These are phyloP conservation scores for Chaenodraco wilsoni DNA, from an alignment of 2,797 vertebrate genomes.

Conservation along the genomic window DNA sequence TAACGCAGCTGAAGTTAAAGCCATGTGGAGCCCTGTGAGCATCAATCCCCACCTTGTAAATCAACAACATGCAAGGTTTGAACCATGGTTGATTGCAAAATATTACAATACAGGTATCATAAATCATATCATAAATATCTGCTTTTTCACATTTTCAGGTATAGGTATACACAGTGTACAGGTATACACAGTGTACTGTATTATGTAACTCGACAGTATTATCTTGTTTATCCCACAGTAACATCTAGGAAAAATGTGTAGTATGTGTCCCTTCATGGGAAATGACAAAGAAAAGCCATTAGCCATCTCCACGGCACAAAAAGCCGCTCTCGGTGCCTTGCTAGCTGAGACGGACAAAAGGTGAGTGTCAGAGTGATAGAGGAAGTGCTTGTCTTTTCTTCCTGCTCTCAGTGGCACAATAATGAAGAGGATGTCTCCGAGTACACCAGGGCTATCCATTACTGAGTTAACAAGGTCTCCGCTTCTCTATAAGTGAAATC, in stretches of 20 bases:
- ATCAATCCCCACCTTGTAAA: background rate
- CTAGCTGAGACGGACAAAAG: slow-evolving; percentile 73
- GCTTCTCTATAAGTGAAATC: slow-evolving; percentile 70
- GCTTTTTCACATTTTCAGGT: background rate
- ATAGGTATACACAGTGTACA: too few relatives aligned
- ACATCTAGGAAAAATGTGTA: slow-evolving; percentile 42
- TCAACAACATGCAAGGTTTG: background rate
- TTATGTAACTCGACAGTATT: slow-evolving; percentile 2
- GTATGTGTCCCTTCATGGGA: slow-evolving; percentile 86
- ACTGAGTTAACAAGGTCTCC: slow-evolving; percentile 77
- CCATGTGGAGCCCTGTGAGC: background rate
- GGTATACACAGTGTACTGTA: background rate
- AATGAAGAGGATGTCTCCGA: slow-evolving; percentile 76
- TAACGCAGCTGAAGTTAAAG: slow-evolving; percentile 4
- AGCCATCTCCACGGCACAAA: slow-evolving; percentile 50
- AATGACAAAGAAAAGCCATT: slow-evolving; percentile 77
- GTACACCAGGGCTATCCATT: slow-evolving; percentile 81
- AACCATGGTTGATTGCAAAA: background rate
- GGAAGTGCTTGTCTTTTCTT: slow-evolving; percentile 85
- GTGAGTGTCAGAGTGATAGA: slow-evolving; percentile 73
- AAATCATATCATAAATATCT: background rate
- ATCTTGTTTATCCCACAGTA: slow-evolving; percentile 15
- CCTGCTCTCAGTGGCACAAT: slow-evolving; percentile 79
- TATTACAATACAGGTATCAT: background rate
- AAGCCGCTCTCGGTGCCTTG: slow-evolving; percentile 68